phyloP scores from a whole-genome alignment of 1,140 invertebrate species.

The Lepidurus arcticus region DNA sequence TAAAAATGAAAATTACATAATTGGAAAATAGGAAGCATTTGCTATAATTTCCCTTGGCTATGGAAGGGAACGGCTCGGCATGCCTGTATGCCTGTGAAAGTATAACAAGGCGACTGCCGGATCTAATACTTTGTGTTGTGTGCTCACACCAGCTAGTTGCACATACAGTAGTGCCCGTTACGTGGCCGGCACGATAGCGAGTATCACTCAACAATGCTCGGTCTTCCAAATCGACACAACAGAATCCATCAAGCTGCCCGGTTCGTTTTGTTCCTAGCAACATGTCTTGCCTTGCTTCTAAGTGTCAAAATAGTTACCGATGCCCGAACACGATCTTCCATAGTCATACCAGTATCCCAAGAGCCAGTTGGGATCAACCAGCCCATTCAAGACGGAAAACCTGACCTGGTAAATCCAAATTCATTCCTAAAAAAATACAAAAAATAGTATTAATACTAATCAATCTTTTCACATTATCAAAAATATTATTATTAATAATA shows the following conservation, averaged over 20 bases:
- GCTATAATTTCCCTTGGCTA: background rate
- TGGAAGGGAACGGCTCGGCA: background rate
- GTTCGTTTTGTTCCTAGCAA: background rate
- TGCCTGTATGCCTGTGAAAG: background rate
- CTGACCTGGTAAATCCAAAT: background rate
- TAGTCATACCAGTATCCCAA: background rate
- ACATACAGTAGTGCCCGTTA: background rate
- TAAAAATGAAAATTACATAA: background rate
- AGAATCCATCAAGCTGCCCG: background rate
- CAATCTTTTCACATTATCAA: no score
- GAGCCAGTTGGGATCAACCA: background rate
- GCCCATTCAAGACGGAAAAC: background rate
- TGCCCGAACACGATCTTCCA: background rate
- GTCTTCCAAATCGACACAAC: background rate
- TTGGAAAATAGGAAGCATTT: background rate
- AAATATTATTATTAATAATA: no score
- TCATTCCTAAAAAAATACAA: no score
- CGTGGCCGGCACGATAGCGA: background rate
- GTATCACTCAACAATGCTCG: background rate
- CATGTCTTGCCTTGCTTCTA: background rate
- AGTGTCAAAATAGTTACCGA: background rate
- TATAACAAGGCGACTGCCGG: background rate
- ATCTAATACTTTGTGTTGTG: background rate
- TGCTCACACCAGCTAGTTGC: background rate
- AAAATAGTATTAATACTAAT: no score